Percentiles rank a stretch among this genome's conserved stretches.
Conservation (phyloP, 2,797 vertebrate genomes). For the Holocentrus rufus region DNA sequence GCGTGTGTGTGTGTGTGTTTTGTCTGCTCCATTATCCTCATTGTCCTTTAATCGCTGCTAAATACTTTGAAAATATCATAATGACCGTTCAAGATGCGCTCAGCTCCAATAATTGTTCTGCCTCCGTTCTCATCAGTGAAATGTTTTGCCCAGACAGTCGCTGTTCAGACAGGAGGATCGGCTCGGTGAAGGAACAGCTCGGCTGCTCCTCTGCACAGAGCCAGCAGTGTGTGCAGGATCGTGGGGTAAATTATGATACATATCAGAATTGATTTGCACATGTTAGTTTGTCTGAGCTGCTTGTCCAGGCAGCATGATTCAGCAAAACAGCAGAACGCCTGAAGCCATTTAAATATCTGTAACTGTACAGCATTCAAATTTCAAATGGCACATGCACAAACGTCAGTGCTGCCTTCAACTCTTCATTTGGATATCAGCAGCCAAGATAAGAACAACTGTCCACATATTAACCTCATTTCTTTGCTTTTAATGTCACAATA, state of each 20-base stretch:
- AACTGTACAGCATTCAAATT: constrained; percentile 40
- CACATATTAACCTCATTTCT: constrained; percentile 30
- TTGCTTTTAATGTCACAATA: constrained; percentile 28
- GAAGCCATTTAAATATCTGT: constrained; percentile 38
- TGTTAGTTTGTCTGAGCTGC: constrained; percentile 1
- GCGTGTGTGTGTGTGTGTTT: too few relatives aligned
- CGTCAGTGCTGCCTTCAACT: constrained; percentile 28
- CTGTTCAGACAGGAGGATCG: not conserved
- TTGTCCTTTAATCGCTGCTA: constrained; percentile 1
- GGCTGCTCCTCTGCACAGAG: not conserved
- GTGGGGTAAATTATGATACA: not conserved
- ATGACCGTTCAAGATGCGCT: too few relatives aligned
- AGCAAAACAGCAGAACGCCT: constrained; percentile 33
- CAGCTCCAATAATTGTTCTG: too few relatives aligned
- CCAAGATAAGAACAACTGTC: constrained; percentile 15
- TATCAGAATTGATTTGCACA: constrained; percentile 1
- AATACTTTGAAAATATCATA: not conserved
- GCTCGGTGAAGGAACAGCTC: not conserved
- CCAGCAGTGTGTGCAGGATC: not conserved
- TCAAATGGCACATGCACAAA: constrained; percentile 35
- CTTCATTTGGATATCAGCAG: constrained; percentile 38
- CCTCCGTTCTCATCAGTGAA: not conserved
- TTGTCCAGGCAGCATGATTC: constrained; percentile 41
- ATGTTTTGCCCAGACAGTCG: too few relatives aligned
- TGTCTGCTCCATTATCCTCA: not conserved